These are phyloP conservation scores for Brachymystax lenok DNA, from an alignment of 2,797 vertebrate genomes.

Conservation along the genomic window DNA sequence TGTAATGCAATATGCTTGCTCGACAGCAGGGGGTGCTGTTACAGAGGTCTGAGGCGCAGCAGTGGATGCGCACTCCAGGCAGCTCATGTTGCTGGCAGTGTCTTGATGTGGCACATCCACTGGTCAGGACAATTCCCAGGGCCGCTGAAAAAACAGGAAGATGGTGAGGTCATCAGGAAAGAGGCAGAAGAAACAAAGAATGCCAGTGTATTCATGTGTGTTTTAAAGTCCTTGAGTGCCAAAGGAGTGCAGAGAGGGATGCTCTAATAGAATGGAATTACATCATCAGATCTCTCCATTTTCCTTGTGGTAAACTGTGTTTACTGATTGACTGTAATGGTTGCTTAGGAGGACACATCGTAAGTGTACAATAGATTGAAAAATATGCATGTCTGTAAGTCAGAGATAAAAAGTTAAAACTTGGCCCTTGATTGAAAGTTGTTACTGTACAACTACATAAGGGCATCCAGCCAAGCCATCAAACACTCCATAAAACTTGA, in stretches of 20 bases:
- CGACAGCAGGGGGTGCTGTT: slow-evolving; percentile 67
- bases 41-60: slow-evolving; percentile 83
- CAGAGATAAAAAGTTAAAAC: background rate
- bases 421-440: background rate
- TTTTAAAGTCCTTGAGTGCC: background rate
- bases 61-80: slow-evolving; percentile 84
- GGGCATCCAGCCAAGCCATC: background rate
- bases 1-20: slow-evolving; percentile 50
- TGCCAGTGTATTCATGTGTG: slow-evolving; percentile 1
- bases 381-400: background rate
- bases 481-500: background rate
- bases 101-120: slow-evolving; percentile 89
- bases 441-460: background rate
- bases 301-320: background rate
- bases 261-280: background rate
- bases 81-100: slow-evolving; percentile 92
- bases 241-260: background rate
- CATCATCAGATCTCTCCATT: background rate
- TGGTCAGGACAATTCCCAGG: slow-evolving; percentile 85
- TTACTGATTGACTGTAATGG: background rate
- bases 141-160: slow-evolving; percentile 73
- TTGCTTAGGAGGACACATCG: background rate
- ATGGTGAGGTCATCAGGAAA: slow-evolving; percentile 1
- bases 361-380: background rate
- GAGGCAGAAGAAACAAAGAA: background rate